A percentile compares a stretch with the other conserved stretches of the same genome.
These are phyloP conservation scores for Lagorchestes hirsutus DNA, from an alignment of 2,797 vertebrate genomes.

Conservation along the genomic window DNA sequence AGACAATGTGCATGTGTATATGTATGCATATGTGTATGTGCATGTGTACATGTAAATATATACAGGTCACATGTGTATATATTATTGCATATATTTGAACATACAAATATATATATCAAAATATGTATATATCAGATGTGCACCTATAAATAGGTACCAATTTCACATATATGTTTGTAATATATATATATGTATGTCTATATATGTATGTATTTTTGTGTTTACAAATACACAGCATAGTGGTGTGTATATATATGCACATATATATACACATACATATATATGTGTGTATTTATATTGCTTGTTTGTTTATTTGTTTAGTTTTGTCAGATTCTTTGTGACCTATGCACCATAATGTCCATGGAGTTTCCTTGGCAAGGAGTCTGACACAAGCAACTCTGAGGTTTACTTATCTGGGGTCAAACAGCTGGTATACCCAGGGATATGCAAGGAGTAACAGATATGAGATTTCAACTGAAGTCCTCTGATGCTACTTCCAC, in stretches of 20 bases:
- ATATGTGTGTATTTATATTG: no score
- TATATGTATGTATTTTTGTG: background rate
- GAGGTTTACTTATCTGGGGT: background rate
- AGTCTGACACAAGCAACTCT: background rate
- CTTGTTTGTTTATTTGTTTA: background rate
- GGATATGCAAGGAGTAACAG: no score
- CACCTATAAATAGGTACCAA: background rate
- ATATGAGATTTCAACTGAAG: no score
- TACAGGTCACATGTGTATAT: background rate
- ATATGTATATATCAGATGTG: background rate
- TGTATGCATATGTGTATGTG: no score
- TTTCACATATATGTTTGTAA: background rate
- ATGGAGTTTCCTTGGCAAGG: background rate
- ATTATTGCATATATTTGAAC: background rate
- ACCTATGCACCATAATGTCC: background rate
- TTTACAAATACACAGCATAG: background rate
- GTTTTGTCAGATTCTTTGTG: background rate
- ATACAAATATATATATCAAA: background rate
- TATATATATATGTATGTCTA: background rate
- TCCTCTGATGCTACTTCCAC: background rate
- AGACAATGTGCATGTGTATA: background rate
- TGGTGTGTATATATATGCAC: background rate
- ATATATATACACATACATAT: background rate
- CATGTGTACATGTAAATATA: background rate
- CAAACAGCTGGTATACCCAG: background rate